Percentiles rank a stretch among this genome's conserved stretches.
Evolutionary conservation across 1,140 invertebrate species (phyloP).

Genomic region (Diorhabda elongata): DNA sequence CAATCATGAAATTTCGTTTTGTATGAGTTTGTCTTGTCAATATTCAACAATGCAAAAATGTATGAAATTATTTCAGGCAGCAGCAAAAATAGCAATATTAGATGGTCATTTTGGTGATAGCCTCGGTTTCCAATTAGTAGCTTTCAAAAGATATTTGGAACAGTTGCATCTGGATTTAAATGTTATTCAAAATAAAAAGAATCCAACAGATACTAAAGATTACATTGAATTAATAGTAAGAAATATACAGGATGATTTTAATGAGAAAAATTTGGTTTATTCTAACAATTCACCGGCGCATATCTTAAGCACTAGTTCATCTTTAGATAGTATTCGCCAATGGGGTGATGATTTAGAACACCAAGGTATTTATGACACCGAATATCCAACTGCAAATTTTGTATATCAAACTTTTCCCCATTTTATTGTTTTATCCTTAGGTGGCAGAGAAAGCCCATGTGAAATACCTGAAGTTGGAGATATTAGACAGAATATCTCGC

Average conservation of each 20-base stretch:
- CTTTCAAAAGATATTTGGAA: conserved; percentile 42
- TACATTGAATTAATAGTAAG: conserved; percentile 35
- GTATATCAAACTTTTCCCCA: background rate
- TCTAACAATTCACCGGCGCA: conserved; percentile 36
- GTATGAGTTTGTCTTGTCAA: no score
- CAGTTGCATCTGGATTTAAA: conserved; percentile 30
- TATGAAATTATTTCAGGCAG: conserved; percentile 32
- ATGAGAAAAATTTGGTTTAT: conserved; percentile 29
- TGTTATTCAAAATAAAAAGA: conserved; percentile 29
- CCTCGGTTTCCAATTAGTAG: conserved; percentile 47
- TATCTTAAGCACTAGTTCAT: conserved; percentile 43
- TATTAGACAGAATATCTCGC: conserved; percentile 40
- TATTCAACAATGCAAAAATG: no score
- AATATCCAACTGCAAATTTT: no score
- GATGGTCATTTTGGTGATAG: conserved; percentile 48
- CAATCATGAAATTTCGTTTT: no score
- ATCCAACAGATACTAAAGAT: conserved; percentile 27
- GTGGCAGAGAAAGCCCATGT: conserved; percentile 44
- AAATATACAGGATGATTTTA: conserved; percentile 35
- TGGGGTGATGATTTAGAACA: conserved; percentile 44
- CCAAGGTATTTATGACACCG: conserved; percentile 26
- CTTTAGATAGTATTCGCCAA: conserved; percentile 44
- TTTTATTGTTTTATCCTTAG: background rate
- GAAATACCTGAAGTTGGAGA: conserved; percentile 38
- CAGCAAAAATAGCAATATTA: conserved; percentile 47